phyloP scores from a whole-genome alignment of 2,797 vertebrate genomes.

The Xiphorhynchus erythropygius region DNA sequence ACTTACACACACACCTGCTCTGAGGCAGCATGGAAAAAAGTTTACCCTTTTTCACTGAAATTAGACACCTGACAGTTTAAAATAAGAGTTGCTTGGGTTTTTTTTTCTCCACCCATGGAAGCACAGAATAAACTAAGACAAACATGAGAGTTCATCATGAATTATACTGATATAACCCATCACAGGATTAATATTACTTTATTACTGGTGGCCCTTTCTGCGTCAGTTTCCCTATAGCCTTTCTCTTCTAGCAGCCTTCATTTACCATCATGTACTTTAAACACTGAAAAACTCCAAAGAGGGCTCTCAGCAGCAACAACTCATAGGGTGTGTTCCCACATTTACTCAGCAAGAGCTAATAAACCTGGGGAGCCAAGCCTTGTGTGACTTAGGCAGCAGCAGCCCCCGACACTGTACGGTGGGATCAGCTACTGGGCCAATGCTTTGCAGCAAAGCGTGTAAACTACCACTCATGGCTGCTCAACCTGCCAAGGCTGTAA shows the following conservation, averaged over 20 bases:
- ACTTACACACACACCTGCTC: background rate
- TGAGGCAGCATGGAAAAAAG: background rate
- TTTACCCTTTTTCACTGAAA: background rate
- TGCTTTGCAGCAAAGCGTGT: background rate
- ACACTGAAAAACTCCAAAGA: background rate
- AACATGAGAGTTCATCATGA: background rate
- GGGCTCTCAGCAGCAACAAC: background rate
- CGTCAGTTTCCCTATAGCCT: fast-evolving
- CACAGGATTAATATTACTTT: background rate
- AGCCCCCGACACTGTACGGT: fast-evolving
- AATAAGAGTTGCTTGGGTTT: fast-evolving
- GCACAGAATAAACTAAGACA: background rate
- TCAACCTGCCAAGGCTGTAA: background rate
- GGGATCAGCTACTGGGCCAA: background rate
- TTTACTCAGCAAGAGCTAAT: too few relatives aligned
- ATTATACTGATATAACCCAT: background rate
- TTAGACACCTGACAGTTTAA: background rate
- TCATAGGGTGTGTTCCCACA: fast-evolving
- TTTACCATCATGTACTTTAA: background rate
- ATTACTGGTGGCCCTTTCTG: background rate
- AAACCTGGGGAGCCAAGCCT: fast-evolving
- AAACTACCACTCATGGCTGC: background rate
- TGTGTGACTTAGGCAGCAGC: background rate
- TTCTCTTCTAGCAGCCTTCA: background rate
- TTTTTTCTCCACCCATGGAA: background rate